phyloP scores from a whole-genome alignment of 2,797 vertebrate genomes.

The Amblyraja radiata region DNA sequence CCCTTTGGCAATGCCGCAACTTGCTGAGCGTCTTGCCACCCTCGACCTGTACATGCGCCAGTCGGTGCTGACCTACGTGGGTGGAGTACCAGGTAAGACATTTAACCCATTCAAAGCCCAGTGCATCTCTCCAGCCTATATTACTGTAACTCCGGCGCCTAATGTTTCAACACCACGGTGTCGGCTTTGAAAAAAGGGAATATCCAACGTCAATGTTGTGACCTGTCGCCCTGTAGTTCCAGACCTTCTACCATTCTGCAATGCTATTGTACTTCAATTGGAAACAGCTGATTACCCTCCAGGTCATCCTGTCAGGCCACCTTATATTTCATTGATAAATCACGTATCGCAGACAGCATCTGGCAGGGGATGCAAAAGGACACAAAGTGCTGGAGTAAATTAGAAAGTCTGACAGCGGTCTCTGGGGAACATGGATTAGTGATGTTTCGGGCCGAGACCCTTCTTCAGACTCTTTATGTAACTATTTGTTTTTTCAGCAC shows the following conservation, averaged over 20 bases:
- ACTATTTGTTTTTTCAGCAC: too few species aligned
- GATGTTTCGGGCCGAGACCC: too few species aligned
- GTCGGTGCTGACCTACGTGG: slow-evolving; percentile 71
- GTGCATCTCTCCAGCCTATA: neutral
- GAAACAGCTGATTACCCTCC: too few species aligned
- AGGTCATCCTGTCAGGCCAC: too few species aligned
- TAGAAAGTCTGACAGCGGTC: too few species aligned
- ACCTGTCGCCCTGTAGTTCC: neutral
- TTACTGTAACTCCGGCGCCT: neutral
- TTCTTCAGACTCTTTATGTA: too few species aligned
- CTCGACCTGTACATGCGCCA: slow-evolving; percentile 53
- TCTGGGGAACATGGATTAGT: too few species aligned
- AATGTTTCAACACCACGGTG: neutral
- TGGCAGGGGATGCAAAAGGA: too few species aligned
- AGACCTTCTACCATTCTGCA: too few species aligned
- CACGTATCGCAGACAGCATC: too few species aligned
- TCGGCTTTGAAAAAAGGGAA: neutral
- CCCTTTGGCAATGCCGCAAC: slow-evolving; percentile 52
- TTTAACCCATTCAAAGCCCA: neutral
- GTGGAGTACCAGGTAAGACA: slow-evolving; percentile 81
- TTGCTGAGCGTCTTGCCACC: slow-evolving; percentile 58
- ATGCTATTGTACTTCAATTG: neutral
- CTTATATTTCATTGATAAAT: too few species aligned
- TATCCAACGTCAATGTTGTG: neutral
- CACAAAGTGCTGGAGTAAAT: too few species aligned